Evolutionary conservation across 2,113 vertebrate species (phyloP), one percentile per base, ranked within the genome.

Genomic region (Scophthalmus maximus): DNA sequence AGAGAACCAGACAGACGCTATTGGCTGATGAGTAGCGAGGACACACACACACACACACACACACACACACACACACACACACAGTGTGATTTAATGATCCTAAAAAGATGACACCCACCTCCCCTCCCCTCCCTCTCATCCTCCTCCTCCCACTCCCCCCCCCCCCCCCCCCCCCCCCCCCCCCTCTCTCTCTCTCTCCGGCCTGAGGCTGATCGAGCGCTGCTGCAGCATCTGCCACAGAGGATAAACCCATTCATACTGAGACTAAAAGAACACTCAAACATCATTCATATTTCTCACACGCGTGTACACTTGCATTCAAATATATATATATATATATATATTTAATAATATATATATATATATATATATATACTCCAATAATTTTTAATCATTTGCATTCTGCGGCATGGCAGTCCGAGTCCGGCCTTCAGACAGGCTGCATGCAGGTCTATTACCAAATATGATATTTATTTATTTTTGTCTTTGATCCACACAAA

Each of bases 181-280:
- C 27, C 22, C n/a, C 36, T 23, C 53, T 15, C 27, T 5, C 25
- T 23, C 55, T 15, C 58, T 34, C 27, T 46, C 53, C 56, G 66
- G 57, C 62, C 67, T 14, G 26, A 51, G 84, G 83, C 67, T 44
- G 86, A 86, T 88, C 69, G 68, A 56, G 71, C 58, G 69, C 66
- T 83, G 76, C 86, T 85, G 88, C 89, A 90, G 86, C 85, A 88
- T 89, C 87, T 85, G 62, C 71, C 75, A 74, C 51, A 26, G 55
- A 76, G 69, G 84, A 88, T 82, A n/a, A n/a, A n/a, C n/a, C n/a
- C n/a, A n/a, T n/a, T n/a, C n/a, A n/a, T n/a, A n/a, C n/a, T n/a
- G n/a, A n/a, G n/a, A n/a, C n/a, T n/a, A n/a, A n/a, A n/a, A n/a
- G n/a, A n/a, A n/a, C n/a, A n/a, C n/a, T n/a, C n/a, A n/a, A n/a